Percentiles rank a stretch among this genome's conserved stretches.
Evolutionary conservation across 2,113 vertebrate species (phyloP).

Genomic region (Ailurus styani): DNA sequence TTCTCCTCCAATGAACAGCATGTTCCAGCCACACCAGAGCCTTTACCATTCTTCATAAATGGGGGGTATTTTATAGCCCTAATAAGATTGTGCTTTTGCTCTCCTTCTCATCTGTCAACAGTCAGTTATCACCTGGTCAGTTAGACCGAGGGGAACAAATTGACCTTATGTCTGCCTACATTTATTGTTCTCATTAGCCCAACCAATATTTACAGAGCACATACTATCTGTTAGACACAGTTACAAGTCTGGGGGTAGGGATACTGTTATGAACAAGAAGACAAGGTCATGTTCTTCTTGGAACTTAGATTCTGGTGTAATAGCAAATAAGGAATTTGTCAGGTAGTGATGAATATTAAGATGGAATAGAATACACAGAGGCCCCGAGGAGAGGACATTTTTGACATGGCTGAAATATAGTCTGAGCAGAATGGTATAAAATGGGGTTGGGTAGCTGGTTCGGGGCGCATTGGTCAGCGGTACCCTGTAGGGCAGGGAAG

Average conservation of each 20-base stretch:
- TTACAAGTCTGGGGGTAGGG: background rate
- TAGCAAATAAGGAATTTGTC: background rate
- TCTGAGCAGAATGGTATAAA: background rate
- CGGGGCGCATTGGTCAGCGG: no score
- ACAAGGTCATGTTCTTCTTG: background rate
- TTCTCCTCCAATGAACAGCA: background rate
- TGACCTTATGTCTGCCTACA: background rate
- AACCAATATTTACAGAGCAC: background rate
- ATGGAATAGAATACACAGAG: background rate
- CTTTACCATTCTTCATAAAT: background rate
- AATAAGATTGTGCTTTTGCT: background rate
- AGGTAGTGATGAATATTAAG: background rate
- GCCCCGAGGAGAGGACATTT: background rate
- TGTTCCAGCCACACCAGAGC: background rate
- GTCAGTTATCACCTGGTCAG: background rate
- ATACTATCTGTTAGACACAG: background rate
- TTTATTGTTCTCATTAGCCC: background rate
- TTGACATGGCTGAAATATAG: background rate
- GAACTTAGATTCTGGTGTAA: background rate
- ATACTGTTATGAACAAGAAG: background rate
- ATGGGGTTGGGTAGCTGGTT: background rate
- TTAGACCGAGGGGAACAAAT: background rate
- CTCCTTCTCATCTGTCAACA: background rate
- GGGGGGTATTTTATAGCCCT: background rate
- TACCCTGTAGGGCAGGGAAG: background rate